These are phyloP conservation scores for Lordiphosa andalusiaca DNA, from an alignment of 2,888 invertebrate genomes.

Conservation along the genomic window DNA sequence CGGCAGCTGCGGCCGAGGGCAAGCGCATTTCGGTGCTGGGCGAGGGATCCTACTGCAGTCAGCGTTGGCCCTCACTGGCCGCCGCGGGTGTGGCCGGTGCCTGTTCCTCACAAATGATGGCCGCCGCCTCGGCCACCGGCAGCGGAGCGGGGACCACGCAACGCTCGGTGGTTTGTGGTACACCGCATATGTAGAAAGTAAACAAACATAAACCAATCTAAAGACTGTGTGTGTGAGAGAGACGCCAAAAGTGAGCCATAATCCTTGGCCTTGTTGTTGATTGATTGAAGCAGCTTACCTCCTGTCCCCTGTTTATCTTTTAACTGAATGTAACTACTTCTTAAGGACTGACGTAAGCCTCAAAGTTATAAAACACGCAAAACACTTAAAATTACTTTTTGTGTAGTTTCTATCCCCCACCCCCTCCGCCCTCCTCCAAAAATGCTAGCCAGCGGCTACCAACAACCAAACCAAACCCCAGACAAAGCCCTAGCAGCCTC, in stretches of 20 bases:
- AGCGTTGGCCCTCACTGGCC: constrained; percentile 79
- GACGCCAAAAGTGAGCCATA: constrained; percentile 8
- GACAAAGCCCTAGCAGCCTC: constrained; percentile 49
- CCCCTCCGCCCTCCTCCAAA: neutral
- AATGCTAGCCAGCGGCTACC: constrained; percentile 21
- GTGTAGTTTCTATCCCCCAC: neutral
- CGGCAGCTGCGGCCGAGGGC: constrained; percentile 78
- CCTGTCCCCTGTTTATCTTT: neutral
- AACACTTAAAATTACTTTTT: neutral
- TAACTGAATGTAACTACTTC: constrained; percentile 15
- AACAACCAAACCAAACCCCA: constrained; percentile 30
- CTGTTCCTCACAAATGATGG: constrained; percentile 70
- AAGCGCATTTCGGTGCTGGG: constrained; percentile 80
- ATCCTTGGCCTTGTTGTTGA: constrained; percentile 49
- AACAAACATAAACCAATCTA: constrained; percentile 20
- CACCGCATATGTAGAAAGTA: constrained; percentile 79
- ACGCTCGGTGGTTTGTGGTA: constrained; percentile 79
- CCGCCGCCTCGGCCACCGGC: constrained; percentile 67
- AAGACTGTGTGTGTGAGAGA: constrained; percentile 7
- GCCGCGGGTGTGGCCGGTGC: constrained; percentile 73
- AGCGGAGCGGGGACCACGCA: constrained; percentile 64
- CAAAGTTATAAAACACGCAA: constrained; percentile 1
- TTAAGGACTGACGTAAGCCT: constrained; percentile 9
- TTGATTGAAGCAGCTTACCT: constrained; percentile 68
- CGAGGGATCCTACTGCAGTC: constrained; percentile 80